Evolutionary conservation across 2,113 vertebrate species (phyloP), one percentile per base, ranked within the genome.

Genomic region (Microtus ochrogaster): DNA sequence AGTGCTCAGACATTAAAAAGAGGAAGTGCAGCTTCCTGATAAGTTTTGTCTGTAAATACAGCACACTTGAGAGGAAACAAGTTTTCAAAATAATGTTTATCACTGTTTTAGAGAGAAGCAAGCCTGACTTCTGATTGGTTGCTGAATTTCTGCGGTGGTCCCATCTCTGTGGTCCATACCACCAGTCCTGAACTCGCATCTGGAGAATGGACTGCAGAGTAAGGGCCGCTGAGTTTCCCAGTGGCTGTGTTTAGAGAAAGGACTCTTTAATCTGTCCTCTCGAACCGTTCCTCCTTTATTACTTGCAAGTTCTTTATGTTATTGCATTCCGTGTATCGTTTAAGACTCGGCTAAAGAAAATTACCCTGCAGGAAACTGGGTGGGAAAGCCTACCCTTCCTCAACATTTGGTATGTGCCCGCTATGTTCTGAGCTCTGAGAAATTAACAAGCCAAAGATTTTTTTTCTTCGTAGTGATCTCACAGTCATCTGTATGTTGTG

Each of bases 261-360:
- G 26, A 10, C 52, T 82, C 13, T 81, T 88, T 47, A 58, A 68
- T 89, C 85, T 72, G 14, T 70, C 47, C n/a, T 95, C 21, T 84
- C 24, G 19, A 47, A 39, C 58, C 22, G 63, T 63, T 77, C 7
- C 9, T 85, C 82, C 89, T 66, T 19, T 28, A 10, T 17, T 52
- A 21, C 19, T 87, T 28, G 41, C 83, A 47, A 19, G 17, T 36
- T 86, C 28, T 85, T 94, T 65, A 22, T 41, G 55, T 95, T 61
- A 49, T 70, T 49, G 39, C 19, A n/a, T 2, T 92, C 36, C 44
- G 39, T 14, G 82, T 91, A 83, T 89, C 58, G 5, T 72, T 77
- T 92, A 95, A 87, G 85, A 92, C 81, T 97, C 85, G 78, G 78
- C 83, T 96, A 94, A 79, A 89, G 30, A 68, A 94, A 89, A 68